phyloP scores from a whole-genome alignment of 2,888 invertebrate species.

The Trichopria drosophilae region DNA sequence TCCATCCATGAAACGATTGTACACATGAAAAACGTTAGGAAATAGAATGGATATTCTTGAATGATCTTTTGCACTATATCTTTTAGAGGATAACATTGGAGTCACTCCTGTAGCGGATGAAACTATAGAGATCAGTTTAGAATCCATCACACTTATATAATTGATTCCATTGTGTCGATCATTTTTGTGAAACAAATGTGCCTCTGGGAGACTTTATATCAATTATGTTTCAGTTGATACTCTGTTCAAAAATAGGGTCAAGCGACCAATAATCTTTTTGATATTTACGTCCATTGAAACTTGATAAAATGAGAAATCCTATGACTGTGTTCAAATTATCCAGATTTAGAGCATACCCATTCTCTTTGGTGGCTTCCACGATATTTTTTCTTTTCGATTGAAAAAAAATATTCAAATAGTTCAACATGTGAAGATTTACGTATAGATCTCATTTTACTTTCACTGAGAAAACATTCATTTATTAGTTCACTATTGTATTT shows the following conservation, averaged over 20 bases:
- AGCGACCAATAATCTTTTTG: slow-evolving; percentile 25
- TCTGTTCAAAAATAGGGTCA: slow-evolving; percentile 24
- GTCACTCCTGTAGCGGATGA: too few species aligned
- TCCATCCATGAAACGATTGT: too few species aligned
- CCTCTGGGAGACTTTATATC: too few species aligned
- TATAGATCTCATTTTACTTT: slow-evolving; percentile 10
- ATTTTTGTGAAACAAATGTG: too few species aligned
- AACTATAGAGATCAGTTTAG: too few species aligned
- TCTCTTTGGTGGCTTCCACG: slow-evolving; percentile 28
- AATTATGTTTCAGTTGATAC: too few species aligned
- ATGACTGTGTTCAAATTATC: slow-evolving; percentile 11
- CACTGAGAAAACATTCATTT: slow-evolving; percentile 16
- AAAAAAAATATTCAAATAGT: slow-evolving; percentile 30
- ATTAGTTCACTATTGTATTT: slow-evolving; percentile 9
- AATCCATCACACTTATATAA: too few species aligned
- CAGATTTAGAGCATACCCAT: slow-evolving; percentile 22
- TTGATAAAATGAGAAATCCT: slow-evolving; percentile 16
- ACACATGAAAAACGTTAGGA: too few species aligned
- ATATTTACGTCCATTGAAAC: slow-evolving; percentile 21
- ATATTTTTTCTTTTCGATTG: slow-evolving; percentile 29
- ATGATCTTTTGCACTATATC: too few species aligned
- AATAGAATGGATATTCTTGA: too few species aligned
- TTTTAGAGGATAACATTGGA: too few species aligned
- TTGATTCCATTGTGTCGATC: too few species aligned
- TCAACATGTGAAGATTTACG: slow-evolving; percentile 11